phyloP scores from a whole-genome alignment of 2,888 invertebrate species.

The Blastobasis adustella region DNA sequence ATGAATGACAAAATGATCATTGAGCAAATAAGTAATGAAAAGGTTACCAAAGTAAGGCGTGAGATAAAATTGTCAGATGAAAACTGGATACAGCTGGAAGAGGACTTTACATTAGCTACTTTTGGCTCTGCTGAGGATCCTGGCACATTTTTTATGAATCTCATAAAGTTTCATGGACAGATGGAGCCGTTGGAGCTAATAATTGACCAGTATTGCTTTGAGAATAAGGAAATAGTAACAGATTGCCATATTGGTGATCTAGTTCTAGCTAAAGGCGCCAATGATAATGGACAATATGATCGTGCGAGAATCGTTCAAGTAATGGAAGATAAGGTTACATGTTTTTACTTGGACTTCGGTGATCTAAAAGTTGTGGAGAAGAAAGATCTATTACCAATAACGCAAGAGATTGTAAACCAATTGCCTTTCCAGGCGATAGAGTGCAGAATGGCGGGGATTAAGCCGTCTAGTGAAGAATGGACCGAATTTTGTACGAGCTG shows the following conservation, averaged over 20 bases:
- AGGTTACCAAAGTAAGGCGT: conserved; percentile 13
- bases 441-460: conserved; percentile 73
- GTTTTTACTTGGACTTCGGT: conserved; percentile 79
- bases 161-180: conserved; percentile 57
- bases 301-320: conserved; percentile 60
- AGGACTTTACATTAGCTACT: conserved; percentile 48
- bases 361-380: conserved; percentile 60
- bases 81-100: conserved; percentile 70
- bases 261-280: conserved; percentile 65
- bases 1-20: too few relatives aligned
- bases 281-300: conserved; percentile 47
- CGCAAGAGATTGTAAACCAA: conserved; percentile 59
- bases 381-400: conserved; percentile 59
- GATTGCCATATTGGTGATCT: conserved; percentile 49
- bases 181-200: conserved; percentile 48
- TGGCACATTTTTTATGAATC: conserved; percentile 63
- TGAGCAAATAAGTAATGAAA: background rate
- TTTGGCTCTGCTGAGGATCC: conserved; percentile 60
- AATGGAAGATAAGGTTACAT: conserved; percentile 52
- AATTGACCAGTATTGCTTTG: conserved; percentile 44
- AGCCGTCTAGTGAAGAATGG: conserved; percentile 65
- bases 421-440: conserved; percentile 80
- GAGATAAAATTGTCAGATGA: conserved; percentile 15
- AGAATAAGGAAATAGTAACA: conserved; percentile 22
- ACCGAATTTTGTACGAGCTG: conserved; percentile 66